These are phyloP conservation scores for Melanotus villosus DNA, from an alignment of 2,888 invertebrate genomes.

Conservation along the genomic window DNA sequence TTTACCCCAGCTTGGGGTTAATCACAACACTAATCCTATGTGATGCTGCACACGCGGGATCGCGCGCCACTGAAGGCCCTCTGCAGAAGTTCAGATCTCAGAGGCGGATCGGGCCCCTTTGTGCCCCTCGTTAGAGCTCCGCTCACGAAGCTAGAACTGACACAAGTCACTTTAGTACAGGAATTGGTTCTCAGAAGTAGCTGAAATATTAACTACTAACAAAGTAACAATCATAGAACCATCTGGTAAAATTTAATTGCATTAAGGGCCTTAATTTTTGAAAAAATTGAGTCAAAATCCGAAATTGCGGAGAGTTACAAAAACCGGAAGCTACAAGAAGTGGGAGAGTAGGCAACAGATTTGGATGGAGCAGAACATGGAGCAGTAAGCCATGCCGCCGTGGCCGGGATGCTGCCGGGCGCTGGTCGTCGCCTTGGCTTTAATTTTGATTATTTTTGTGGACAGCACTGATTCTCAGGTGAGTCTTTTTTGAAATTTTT, in stretches of 20 bases:
- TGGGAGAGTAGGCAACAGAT: slow-evolving; percentile 49
- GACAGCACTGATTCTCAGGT: slow-evolving; percentile 51
- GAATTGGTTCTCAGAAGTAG: slow-evolving; percentile 17
- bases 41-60: slow-evolving; percentile 65
- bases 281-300: slow-evolving; percentile 27
- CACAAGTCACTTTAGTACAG: slow-evolving; percentile 53
- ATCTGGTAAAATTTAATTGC: background rate
- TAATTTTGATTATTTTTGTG: slow-evolving; percentile 54
- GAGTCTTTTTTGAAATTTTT: slow-evolving; percentile 44
- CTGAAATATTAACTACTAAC: background rate
- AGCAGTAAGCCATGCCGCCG: slow-evolving; percentile 68
- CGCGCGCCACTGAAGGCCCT: slow-evolving; percentile 68
- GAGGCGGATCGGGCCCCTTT: slow-evolving; percentile 61
- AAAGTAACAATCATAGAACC: background rate
- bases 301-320: slow-evolving; percentile 42
- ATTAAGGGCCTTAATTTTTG: background rate
- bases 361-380: slow-evolving; percentile 59
- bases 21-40: slow-evolving; percentile 62
- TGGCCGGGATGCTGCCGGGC: slow-evolving; percentile 67
- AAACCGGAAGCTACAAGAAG: slow-evolving; percentile 46
- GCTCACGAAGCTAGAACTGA: slow-evolving; percentile 58
- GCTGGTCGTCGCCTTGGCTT: slow-evolving; percentile 56
- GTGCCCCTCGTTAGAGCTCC: slow-evolving; percentile 59
- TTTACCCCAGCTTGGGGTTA: slow-evolving; percentile 61
- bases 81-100: slow-evolving; percentile 61